Base-by-base conservation (phyloP, 2,113 vertebrate genomes). In the Anoplopoma fimbria region DNA sequence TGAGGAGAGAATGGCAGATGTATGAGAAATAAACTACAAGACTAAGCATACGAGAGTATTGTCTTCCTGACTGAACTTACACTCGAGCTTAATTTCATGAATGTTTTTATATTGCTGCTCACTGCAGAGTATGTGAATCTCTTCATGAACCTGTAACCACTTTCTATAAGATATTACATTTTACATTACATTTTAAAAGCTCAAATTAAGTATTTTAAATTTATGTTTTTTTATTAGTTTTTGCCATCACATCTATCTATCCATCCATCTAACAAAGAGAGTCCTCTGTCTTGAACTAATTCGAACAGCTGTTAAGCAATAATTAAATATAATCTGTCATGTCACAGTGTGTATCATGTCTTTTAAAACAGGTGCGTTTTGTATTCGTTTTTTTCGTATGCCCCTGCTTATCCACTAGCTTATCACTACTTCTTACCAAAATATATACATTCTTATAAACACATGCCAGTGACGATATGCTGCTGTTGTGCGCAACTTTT, bases 71-170 rank as follows among this genome's bases (percentile, higher is more conserved):
- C n/a, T n/a, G n/a, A n/a, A n/a, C n/a, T n/a, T n/a, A n/a, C n/a
- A n/a, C n/a, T n/a, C n/a, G n/a, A n/a, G n/a, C n/a, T n/a, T n/a
- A n/a, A 80, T 80, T n/a, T 51, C n/a, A 60, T 87, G 17, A 55
- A 81, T 74, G 70, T 38, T 62, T 79, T 62, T 49, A 6, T 55
- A 42, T 61, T 27, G 29, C 69, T 14, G 27, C 17, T 65, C 33
- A 33, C 67, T 58, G 33, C 4, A 13, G 34, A 25, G n/a, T 6
- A 31, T 63, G 10, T 21, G 21, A n/a, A 36, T 49, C 42, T 23
- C 38, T 49, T 31, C 62, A 79, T 74, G 63, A 75, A 64, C 6
- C 27, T 38, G 36, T 23, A 64, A 25, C 7, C 51, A 45, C 38
- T 61, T 25, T 42, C 38, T 10, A n/a, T 33, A 62, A n/a, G 4